phyloP scores from a whole-genome alignment of 2,113 vertebrate genomes.

The Alectura lathami region DNA sequence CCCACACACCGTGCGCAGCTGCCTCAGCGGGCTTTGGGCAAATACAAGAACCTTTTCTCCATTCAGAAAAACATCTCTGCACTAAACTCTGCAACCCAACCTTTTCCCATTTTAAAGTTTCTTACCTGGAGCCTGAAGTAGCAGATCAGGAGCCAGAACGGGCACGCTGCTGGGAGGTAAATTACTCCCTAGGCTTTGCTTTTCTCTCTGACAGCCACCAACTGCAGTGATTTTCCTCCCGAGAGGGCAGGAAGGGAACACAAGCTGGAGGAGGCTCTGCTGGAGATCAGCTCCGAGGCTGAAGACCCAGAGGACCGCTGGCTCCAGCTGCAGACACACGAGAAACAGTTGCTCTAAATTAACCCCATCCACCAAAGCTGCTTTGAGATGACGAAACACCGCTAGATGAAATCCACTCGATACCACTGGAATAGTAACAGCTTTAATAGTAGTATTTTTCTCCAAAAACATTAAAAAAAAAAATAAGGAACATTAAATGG shows the following conservation, averaged over 20 bases:
- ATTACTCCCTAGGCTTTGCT: not conserved
- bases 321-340: not conserved
- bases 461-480: not conserved
- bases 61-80: rapidly evolving
- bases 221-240: not conserved
- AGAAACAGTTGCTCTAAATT: not conserved
- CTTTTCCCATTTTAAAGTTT: not conserved
- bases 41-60: not conserved
- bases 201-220: not conserved
- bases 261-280: rapidly evolving
- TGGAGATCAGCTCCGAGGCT: not conserved
- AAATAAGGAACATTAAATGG: not conserved
- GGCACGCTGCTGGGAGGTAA: not conserved
- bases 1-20: not conserved
- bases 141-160: not conserved
- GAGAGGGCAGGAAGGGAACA: not conserved
- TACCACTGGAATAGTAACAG: conserved; percentile 9
- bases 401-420: not conserved
- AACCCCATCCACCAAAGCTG: not conserved
- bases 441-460: not conserved
- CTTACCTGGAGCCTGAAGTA: not conserved
- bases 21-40: not conserved
- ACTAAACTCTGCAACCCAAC: not conserved
- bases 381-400: not conserved
- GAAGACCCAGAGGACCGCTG: rapidly evolving